Evolutionary conservation across 2,113 vertebrate genomes (phyloP).

Genomic region (Axis porcinus): DNA sequence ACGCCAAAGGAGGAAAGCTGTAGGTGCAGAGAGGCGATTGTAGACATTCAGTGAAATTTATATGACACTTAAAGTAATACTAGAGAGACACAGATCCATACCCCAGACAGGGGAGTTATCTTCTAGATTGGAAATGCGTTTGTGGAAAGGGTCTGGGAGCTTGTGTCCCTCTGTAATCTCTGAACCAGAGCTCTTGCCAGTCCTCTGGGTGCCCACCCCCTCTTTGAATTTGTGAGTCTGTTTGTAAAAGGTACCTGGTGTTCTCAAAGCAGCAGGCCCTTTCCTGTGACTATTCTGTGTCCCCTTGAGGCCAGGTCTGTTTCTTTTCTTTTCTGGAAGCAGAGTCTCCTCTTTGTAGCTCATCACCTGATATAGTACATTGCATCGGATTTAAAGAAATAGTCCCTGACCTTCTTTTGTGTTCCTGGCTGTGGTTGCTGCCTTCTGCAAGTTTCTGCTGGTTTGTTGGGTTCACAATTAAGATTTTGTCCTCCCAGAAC

Average conservation of each 20-base stretch:
- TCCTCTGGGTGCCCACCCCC: neutral
- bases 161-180: neutral
- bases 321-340: slow-evolving; percentile 1
- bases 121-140: neutral
- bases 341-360: neutral
- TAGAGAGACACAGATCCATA: slow-evolving; percentile 45
- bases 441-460: neutral
- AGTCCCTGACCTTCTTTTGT: neutral
- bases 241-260: neutral
- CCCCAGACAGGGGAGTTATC: neutral
- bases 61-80: neutral
- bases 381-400: slow-evolving; percentile 35
- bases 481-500: neutral
- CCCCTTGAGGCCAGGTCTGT: neutral
- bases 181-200: neutral
- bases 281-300: neutral
- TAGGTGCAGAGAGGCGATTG: slow-evolving; percentile 7
- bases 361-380: neutral
- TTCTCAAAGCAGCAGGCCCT: neutral
- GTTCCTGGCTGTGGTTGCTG: neutral
- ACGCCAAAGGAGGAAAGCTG: neutral
- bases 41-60: slow-evolving; percentile 50
- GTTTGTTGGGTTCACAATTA: neutral
- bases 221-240: neutral
- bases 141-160: neutral